Evolutionary conservation across 2,888 invertebrate species (phyloP), one percentile per base, ranked within the genome.

Genomic region (Diabrotica balteata): DNA sequence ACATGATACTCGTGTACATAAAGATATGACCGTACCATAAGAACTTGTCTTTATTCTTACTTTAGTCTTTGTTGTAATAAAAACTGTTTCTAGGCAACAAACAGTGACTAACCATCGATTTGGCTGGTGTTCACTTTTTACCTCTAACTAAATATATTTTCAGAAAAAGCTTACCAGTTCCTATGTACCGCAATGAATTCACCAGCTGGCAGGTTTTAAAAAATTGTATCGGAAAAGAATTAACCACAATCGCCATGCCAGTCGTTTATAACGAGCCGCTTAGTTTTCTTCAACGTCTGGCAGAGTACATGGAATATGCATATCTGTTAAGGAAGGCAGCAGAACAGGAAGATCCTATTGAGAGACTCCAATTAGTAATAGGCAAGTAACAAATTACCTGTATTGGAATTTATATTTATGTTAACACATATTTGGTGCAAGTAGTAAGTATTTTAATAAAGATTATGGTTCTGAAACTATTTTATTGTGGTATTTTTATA

Each of bases 171-270:
- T 87, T 92, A 78, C 91, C 92, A 79, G 90, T 90, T 82, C 89
- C 90, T 78, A 91, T 91, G 88, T 89, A 90, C 83, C 89, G 90
- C 78, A 92, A 91, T 85, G 93, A 94, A 84, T 92, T 93, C 85
- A 93, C 93, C 82, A 90, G 96, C 77, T 95, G 95, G 95, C 93
- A 93, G 72, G 93, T 95, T 75, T 87, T 96, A 79, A 95, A 95
- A 86, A 93, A 94, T 85, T 94, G 94, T 84, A 94, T 96, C 76
- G 93, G 94, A 80, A 94, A 94, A 86, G 97, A 97, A 85, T 87
- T 97, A 76, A 95, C 95, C 82, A 96, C 96, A 87, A 96, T 97
- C 84, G 94, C 96, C 49, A 96, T 97, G 95, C 97, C 97, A 71
- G 95, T 97, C 73, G 92, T 94, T 75, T 96, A 97, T 87, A 98